Evolutionary conservation across 2,888 invertebrate genomes (phyloP).

Genomic region (Synanthedon andrenaeformis): DNA sequence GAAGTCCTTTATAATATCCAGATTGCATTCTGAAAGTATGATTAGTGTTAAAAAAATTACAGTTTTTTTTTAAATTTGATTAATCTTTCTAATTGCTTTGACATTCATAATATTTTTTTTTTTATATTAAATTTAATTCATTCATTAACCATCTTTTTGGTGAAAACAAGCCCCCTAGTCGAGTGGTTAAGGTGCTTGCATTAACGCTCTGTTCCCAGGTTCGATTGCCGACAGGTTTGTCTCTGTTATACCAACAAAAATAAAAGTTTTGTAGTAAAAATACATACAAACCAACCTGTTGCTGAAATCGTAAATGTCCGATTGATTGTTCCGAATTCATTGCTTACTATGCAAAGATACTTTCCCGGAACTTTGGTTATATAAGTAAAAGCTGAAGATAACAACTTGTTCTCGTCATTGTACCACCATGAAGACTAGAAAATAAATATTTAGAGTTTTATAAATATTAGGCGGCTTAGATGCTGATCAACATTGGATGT

Average conservation of each 20-base stretch:
- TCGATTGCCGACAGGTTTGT: too few relatives aligned
- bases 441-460: neutral
- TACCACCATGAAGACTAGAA: conserved; percentile 29
- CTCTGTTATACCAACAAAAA: too few relatives aligned
- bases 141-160: too few relatives aligned
- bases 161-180: too few relatives aligned
- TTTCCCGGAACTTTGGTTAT: conserved; percentile 17
- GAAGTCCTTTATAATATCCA: conserved; percentile 21
- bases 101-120: too few relatives aligned
- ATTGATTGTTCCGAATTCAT: conserved; percentile 24
- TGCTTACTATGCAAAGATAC: conserved; percentile 30
- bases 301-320: conserved; percentile 19
- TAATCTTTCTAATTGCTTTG: too few relatives aligned
- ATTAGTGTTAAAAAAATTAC: neutral
- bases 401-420: conserved; percentile 15
- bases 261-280: neutral
- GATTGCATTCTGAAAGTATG: conserved; percentile 27
- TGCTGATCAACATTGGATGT: too few relatives aligned
- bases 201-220: too few relatives aligned
- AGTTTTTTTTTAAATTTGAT: too few relatives aligned
- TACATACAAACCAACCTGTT: neutral
- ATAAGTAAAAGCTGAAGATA: conserved; percentile 10
- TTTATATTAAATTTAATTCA: too few relatives aligned
- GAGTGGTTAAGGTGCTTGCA: too few relatives aligned
- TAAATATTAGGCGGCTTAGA: neutral